phyloP scores from a whole-genome alignment of 2,113 vertebrate genomes.

The Strix aluco region DNA sequence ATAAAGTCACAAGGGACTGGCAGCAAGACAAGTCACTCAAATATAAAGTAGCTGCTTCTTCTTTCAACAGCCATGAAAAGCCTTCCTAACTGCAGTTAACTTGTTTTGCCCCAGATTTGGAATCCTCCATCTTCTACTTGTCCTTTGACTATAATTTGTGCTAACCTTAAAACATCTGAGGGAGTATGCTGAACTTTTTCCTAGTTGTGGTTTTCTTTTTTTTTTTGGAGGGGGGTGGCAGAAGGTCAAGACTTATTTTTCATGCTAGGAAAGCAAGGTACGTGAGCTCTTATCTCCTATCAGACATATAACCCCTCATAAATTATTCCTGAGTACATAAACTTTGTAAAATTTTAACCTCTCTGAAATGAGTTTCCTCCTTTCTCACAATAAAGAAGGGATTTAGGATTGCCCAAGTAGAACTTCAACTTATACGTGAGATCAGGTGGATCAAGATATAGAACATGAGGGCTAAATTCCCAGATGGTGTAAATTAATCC shows the following conservation, averaged over 20 bases:
- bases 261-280: conserved; percentile 33
- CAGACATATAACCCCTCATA: conserved; percentile 28
- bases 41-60: background rate
- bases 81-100: background rate
- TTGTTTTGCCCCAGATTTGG: background rate
- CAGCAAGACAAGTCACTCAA: background rate
- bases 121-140: background rate
- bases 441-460: background rate
- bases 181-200: background rate
- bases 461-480: background rate
- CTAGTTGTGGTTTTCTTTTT: background rate
- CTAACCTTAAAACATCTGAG: background rate
- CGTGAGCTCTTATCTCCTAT: conserved; percentile 68
- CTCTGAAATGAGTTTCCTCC: conserved; percentile 41
- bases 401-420: background rate
- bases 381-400: conserved; percentile 39
- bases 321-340: conserved; percentile 56
- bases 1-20: background rate
- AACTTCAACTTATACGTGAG: background rate
- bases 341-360: conserved; percentile 79
- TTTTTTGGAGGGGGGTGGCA: background rate
- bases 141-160: background rate
- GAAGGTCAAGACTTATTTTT: conserved; percentile 51
- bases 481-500: background rate
- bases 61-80: background rate